Conservation (phyloP, 2,888 invertebrate genomes). For the Yponomeuta evonymella region DNA sequence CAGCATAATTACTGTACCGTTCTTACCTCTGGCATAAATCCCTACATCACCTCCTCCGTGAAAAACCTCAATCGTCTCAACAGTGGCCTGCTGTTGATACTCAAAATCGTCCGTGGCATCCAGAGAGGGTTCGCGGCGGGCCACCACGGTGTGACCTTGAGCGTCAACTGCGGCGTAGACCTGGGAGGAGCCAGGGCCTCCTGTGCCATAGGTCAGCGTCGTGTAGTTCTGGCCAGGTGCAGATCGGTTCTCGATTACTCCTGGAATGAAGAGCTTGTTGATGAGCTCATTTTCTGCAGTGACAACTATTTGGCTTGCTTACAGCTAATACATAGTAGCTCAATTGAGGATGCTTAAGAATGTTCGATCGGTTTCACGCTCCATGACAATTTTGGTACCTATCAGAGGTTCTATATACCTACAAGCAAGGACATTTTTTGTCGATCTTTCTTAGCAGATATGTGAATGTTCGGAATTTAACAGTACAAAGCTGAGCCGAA, state of each 20-base stretch:
- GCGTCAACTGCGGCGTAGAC: slow-evolving; percentile 43
- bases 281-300: background rate
- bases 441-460: no score
- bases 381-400: no score
- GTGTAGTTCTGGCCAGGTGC: slow-evolving; percentile 83
- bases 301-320: no score
- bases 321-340: no score
- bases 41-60: slow-evolving; percentile 92
- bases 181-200: slow-evolving; percentile 82
- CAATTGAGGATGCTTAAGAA: no score
- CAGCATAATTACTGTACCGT: no score
- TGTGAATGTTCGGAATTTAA: no score
- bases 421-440: no score
- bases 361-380: no score
- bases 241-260: slow-evolving; percentile 78
- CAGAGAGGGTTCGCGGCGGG: slow-evolving; percentile 77
- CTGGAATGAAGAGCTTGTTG: slow-evolving; percentile 28
- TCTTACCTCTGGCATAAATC: slow-evolving; percentile 84
- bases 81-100: slow-evolving; percentile 84
- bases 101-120: slow-evolving; percentile 78
- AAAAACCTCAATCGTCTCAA: slow-evolving; percentile 82
- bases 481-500: no score
- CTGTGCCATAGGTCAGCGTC: slow-evolving; percentile 85
- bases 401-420: no score
- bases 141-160: slow-evolving; percentile 43